Percentiles rank a stretch among this genome's conserved stretches.
Evolutionary conservation across 2,888 invertebrate species (phyloP).

Genomic region (Sminthurides aquaticus): DNA sequence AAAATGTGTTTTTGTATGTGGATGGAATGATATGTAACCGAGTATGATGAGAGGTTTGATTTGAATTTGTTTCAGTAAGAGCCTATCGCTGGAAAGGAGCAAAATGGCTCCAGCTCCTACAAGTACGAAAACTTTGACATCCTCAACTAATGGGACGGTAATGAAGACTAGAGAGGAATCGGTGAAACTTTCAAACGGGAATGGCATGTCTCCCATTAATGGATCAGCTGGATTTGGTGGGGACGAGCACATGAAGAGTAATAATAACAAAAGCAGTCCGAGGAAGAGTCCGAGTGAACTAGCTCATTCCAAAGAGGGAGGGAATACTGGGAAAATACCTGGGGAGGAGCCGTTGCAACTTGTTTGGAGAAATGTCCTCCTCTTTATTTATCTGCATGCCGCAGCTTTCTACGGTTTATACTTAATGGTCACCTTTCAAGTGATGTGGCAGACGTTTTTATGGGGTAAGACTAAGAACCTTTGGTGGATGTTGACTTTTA

Average conservation of each 20-base stretch:
- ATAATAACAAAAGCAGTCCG: neutral
- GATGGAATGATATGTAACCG: no score
- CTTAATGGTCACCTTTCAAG: constrained; percentile 53
- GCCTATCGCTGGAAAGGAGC: neutral
- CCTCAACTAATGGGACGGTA: constrained; percentile 28
- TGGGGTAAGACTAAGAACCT: constrained; percentile 32
- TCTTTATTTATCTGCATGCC: constrained; percentile 67
- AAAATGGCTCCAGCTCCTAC: constrained; percentile 40
- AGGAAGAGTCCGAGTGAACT: neutral
- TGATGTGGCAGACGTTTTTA: constrained; percentile 40
- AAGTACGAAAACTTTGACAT: constrained; percentile 36
- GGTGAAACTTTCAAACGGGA: constrained; percentile 18
- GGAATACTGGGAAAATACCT: constrained; percentile 4
- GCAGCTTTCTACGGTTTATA: constrained; percentile 71
- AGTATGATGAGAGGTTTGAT: no score
- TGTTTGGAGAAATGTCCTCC: constrained; percentile 75
- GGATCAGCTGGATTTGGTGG: constrained; percentile 17
- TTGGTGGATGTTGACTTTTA: neutral
- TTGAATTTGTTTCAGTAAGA: no score
- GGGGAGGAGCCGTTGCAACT: constrained; percentile 45
- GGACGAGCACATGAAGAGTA: constrained; percentile 23
- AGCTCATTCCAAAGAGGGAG: no score
- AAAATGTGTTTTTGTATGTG: no score
- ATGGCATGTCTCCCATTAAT: constrained; percentile 17
- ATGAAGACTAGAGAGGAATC: constrained; percentile 27